phyloP scores from a whole-genome alignment of 2,797 vertebrate species.

The Acanthornis magna region DNA sequence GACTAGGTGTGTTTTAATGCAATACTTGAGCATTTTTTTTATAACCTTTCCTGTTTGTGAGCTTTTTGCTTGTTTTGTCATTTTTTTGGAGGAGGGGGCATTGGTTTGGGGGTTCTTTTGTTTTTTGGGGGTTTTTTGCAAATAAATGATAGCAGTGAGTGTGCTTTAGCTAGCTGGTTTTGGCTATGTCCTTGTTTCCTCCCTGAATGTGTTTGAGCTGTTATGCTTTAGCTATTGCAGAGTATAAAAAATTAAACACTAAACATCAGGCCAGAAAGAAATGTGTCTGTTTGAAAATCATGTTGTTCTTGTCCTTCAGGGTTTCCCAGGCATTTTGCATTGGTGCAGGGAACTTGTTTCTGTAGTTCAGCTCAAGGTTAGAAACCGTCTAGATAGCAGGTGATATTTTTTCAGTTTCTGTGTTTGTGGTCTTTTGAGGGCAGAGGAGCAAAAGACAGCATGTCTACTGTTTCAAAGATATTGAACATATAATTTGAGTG shows the following conservation, averaged over 20 bases:
- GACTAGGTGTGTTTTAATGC: neutral
- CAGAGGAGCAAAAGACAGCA: neutral
- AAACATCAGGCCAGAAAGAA: neutral
- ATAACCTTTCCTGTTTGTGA: neutral
- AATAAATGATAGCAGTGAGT: neutral
- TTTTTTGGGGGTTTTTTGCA: neutral
- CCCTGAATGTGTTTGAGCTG: neutral
- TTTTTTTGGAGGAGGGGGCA: too few relatives aligned
- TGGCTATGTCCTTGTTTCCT: neutral
- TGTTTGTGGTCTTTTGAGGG: neutral
- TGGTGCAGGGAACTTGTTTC: neutral
- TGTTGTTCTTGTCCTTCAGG: neutral
- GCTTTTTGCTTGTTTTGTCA: neutral
- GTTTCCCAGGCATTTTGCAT: neutral
- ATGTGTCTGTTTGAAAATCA: neutral
- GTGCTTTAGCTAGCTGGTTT: neutral
- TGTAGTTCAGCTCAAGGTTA: neutral
- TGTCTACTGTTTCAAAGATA: neutral
- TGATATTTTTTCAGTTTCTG: neutral
- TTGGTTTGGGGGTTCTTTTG: neutral
- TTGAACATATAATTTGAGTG: neutral
- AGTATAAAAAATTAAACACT: neutral
- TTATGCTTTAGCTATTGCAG: neutral
- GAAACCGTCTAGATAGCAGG: neutral
- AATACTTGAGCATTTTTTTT: neutral